Base-by-base conservation (phyloP, 2,888 invertebrate genomes). In the Microchrysa polita region DNA sequence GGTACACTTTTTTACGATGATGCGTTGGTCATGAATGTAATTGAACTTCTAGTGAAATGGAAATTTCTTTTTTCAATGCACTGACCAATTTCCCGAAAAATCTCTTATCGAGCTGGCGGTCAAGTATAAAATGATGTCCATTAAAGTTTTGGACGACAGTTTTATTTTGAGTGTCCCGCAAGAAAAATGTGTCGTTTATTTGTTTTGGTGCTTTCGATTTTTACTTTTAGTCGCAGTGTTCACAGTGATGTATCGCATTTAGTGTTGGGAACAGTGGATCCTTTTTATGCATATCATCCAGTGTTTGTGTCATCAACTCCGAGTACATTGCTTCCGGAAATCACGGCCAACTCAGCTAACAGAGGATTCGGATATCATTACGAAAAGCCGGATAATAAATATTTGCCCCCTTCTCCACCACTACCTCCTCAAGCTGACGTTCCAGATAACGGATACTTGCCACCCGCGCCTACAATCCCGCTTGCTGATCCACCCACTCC, bases 381-480 rank as follows among this genome's bases (percentile, higher is more conserved):
- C 27, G 63, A 76, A n/a, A 74, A 59, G 52, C 76, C 76, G 42
- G 42, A 55, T 1, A 82, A 34, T 34, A 22, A 52, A 22, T 75
- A 75, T 65, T 40, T 83, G 72, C 83, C 83, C 77, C 84, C 83
- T 0, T 83, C 83, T 75, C 34, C 83, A 16, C 80, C 83, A 1
- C 72, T 77, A 2, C 80, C 82, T 2, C 12, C 75, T 0, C 82
- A 80, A n/a, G 80, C 81, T 12, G 79, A 80, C 0, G 34, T 55
- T n/a, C 72, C 74, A 16, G 20, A 34, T 52, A 76, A 20, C 75
- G 67, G 9, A 75, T 78, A 5, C 76, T 77, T 2, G 75, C 78
- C 4, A 78, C 78, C 5, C 78, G 77, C 0, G 79, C 80, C 16
- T 74, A 72, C 74, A 20, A 16, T 73, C 22, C 73, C 75, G 73